Base-by-base conservation (phyloP, 2,113 vertebrate species). In the Prinia subflava region DNA sequence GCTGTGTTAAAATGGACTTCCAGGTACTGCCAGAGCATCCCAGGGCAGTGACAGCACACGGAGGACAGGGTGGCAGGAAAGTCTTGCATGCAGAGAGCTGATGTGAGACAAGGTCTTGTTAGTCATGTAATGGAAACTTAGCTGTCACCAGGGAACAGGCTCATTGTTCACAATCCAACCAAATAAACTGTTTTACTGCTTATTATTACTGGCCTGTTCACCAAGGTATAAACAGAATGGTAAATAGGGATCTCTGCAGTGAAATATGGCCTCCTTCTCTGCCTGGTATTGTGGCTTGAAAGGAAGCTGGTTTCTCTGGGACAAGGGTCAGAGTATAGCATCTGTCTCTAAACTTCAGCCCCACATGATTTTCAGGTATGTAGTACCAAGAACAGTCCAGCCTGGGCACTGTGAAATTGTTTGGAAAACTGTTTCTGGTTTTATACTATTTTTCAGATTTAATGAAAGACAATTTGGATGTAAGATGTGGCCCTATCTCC, bases 151-250 rank as follows among this genome's bases (percentile, higher is more conserved):
- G 88, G 76, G 94, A 90, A 63, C 57, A 73, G 83, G 27, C 30
- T 93, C 55, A 28, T 27, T 90, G 70, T 23, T 88, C 55, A 20
- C 55, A 75, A 30, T 73, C 33, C 90, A 94, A 80, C 81, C 94
- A 94, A 92, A 90, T 77, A 86, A 95, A 94, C 46, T 83, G 46
- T 30, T 92, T 83, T 53, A 42, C 59, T 83, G 94, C 42, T 93
- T 53, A 35, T 81, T 76, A 59, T 83, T 74, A 81, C 59, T 93
- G 90, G 39, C 50, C 79, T 89, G 52, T 74, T 92, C 70, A 69
- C 25, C 4, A 10, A 49, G 42, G 59, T 55, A 39, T 19, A 67
- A 83, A 74, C 18, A 50, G 83, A 78, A 44, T 53, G 64, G 83
- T 67, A 74, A 86, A 28, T 88, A 83, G 86, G 23, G 31, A 60